phyloP scores from a whole-genome alignment of 2,113 vertebrate species.

The Quiscalus mexicanus region DNA sequence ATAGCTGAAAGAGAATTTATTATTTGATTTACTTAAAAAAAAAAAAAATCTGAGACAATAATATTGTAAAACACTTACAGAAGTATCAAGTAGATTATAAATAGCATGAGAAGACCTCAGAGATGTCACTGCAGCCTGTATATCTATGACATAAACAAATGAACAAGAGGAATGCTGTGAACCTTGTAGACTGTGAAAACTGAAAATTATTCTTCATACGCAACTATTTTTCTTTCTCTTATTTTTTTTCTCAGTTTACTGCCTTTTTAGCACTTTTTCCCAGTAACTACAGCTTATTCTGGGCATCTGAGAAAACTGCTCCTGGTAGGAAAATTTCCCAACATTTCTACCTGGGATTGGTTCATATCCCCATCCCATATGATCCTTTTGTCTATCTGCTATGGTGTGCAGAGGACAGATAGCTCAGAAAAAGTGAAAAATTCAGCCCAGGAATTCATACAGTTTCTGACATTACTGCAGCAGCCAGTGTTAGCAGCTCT shows the following conservation, averaged over 20 bases:
- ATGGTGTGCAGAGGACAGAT: not conserved
- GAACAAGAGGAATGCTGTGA: not conserved
- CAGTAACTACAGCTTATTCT: not conserved
- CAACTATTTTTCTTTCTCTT: not conserved
- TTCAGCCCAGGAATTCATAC: not conserved
- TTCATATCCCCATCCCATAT: not conserved
- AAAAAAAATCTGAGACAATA: not conserved
- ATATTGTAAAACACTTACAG: not conserved
- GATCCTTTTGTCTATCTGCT: not conserved
- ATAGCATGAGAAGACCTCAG: not conserved
- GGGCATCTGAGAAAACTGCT: not conserved
- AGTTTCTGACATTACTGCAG: not conserved
- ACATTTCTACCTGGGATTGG: not conserved
- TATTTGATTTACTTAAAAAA: not conserved
- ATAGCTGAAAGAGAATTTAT: not conserved
- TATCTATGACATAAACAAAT: not conserved
- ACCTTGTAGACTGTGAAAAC: not conserved
- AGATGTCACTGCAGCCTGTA: not conserved
- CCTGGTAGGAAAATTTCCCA: not conserved
- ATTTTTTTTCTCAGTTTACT: not conserved
- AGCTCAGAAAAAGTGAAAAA: not conserved
- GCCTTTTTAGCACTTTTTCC: not conserved
- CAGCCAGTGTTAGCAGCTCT: not conserved
- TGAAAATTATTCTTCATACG: not conserved
- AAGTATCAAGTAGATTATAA: not conserved